phyloP scores from a whole-genome alignment of 2,113 vertebrate species.

The Lophochroa leadbeateri region DNA sequence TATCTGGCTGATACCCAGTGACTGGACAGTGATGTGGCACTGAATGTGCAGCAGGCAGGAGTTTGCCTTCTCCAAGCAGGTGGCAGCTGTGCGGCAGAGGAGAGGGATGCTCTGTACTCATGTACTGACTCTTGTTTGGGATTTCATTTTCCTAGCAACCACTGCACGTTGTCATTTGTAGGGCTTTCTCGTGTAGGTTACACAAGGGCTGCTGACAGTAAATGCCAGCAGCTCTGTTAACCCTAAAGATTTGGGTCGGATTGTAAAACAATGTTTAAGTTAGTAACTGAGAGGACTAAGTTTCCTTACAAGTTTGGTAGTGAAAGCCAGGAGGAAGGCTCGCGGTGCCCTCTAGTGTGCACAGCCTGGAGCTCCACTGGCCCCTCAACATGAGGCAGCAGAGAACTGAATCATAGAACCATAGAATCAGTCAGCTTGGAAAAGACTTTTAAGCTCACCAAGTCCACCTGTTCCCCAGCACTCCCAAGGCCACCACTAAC shows the following conservation, averaged over 20 bases:
- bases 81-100: background rate
- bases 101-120: background rate
- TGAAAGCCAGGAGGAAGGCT: background rate
- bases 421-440: background rate
- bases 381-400: background rate
- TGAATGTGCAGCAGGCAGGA: background rate
- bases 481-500: background rate
- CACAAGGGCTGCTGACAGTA: background rate
- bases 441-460: background rate
- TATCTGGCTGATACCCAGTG: background rate
- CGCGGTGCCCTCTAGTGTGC: slow-evolving; percentile 37
- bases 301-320: background rate
- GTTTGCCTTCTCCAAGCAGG: background rate
- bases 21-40: background rate
- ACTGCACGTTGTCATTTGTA: background rate
- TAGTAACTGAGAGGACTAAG: background rate
- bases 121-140: background rate
- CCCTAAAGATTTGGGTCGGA: background rate
- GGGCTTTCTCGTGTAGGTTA: background rate
- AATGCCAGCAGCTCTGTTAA: background rate
- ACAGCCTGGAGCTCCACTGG: background rate
- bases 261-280: background rate
- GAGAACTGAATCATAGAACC: background rate
- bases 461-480: background rate
- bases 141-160: background rate